Conservation (phyloP, 2,797 vertebrate species). For the Meriones psammophilus region DNA sequence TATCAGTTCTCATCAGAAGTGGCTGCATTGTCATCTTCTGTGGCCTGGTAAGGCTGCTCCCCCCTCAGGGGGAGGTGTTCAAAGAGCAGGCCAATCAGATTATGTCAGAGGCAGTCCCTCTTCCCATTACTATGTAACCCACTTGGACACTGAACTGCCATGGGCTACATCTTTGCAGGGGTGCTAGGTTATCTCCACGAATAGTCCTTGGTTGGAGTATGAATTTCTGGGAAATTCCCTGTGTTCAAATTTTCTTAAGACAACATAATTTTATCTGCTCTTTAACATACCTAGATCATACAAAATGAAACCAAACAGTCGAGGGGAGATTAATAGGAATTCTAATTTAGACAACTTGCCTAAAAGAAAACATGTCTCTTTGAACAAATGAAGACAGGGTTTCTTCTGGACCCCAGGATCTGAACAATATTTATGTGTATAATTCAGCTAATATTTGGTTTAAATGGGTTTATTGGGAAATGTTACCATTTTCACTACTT, state of each 20-base stretch:
- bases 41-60: too few relatives aligned
- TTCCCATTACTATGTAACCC: too few relatives aligned
- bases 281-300: neutral
- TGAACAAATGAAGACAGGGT: conserved; percentile 48
- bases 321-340: neutral
- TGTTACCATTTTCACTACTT: conserved; percentile 76
- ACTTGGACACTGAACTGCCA: too few relatives aligned
- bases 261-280: neutral
- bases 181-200: too few relatives aligned
- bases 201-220: too few relatives aligned
- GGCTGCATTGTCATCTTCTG: too few relatives aligned
- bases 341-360: neutral
- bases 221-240: too few relatives aligned
- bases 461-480: conserved; percentile 62
- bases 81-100: too few relatives aligned
- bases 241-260: neutral
- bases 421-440: conserved; percentile 63
- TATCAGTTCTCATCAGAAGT: too few relatives aligned
- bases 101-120: too few relatives aligned
- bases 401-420: conserved; percentile 44
- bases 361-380: conserved; percentile 7
- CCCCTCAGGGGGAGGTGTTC: too few relatives aligned
- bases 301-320: neutral
- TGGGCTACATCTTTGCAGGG: too few relatives aligned
- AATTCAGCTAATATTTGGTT: conserved; percentile 33